phyloP scores from a whole-genome alignment of 2,888 invertebrate species.

The Campoplex capitator region DNA sequence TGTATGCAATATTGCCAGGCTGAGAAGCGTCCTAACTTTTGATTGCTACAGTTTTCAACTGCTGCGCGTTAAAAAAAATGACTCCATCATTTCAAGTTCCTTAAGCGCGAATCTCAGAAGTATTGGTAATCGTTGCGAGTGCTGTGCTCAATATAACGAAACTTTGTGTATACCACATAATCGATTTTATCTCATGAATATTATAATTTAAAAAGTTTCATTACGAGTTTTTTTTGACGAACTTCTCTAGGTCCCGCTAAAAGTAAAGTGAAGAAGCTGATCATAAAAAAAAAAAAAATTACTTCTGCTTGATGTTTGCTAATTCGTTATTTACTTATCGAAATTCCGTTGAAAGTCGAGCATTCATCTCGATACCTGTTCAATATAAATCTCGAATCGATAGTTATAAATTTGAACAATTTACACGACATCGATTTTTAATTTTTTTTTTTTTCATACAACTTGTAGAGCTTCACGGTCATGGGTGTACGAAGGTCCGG shows the following conservation, averaged over 20 bases:
- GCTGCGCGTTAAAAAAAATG: no score
- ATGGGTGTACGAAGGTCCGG: constrained; percentile 85
- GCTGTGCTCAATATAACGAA: background rate
- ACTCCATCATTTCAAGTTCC: no score
- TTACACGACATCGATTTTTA: background rate
- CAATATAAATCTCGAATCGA: background rate
- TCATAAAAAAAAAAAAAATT: background rate
- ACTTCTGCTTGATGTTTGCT: background rate
- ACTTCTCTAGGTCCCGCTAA: background rate
- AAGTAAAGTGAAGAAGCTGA: background rate
- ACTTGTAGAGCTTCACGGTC: constrained; percentile 72
- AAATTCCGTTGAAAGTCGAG: background rate
- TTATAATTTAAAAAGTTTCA: background rate
- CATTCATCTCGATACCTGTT: background rate
- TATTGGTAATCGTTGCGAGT: background rate
- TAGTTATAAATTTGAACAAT: background rate
- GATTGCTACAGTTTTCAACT: no score
- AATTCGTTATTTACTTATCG: background rate
- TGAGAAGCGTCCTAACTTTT: no score
- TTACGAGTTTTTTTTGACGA: background rate
- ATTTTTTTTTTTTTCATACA: constrained; percentile 9
- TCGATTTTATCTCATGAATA: background rate
- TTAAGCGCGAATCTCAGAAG: constrained; percentile 8
- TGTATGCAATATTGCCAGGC: no score
- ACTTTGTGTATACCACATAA: background rate